Percentiles rank a stretch among this genome's conserved stretches.
These are phyloP conservation scores for Beris chalybata DNA, from an alignment of 2,888 invertebrate genomes.

Conservation along the genomic window DNA sequence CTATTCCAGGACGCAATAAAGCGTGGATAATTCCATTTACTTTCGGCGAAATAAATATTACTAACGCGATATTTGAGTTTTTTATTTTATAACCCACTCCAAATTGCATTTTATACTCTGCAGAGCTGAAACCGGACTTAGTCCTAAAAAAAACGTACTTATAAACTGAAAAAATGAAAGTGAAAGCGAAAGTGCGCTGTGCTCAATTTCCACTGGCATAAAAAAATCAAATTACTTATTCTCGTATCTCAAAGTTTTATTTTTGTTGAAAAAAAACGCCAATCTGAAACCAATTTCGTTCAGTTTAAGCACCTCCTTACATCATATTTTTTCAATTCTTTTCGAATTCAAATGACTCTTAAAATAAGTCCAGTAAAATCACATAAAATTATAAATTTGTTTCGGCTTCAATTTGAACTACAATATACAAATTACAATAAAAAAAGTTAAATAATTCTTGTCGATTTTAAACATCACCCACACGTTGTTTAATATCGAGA, in stretches of 20 bases:
- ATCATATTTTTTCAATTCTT: too few species aligned
- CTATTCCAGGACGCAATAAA: not conserved
- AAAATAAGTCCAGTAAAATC: constrained; percentile 31
- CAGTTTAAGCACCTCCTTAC: too few species aligned
- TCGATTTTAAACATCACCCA: constrained; percentile 34
- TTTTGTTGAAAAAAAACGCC: not conserved
- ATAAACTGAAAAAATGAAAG: too few species aligned
- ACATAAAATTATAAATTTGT: constrained; percentile 28
- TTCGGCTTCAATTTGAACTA: constrained; percentile 7
- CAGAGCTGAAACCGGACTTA: too few species aligned
- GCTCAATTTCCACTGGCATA: too few species aligned
- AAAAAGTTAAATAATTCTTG: constrained; percentile 28
- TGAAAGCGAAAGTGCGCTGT: too few species aligned
- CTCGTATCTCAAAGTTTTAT: constrained; percentile 29
- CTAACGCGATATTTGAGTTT: too few species aligned
- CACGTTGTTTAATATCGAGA: constrained; percentile 30
- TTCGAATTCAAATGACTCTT: constrained; percentile 33
- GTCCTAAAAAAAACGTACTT: too few species aligned
- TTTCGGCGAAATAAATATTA: not conserved
- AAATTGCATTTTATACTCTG: not conserved
- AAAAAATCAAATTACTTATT: not conserved
- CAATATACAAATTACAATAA: constrained; percentile 15
- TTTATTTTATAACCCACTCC: not conserved
- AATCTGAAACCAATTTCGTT: too few species aligned
- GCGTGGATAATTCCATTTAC: not conserved